phyloP scores from a whole-genome alignment of 2,888 invertebrate species.

The Napeogenes sylphis region DNA sequence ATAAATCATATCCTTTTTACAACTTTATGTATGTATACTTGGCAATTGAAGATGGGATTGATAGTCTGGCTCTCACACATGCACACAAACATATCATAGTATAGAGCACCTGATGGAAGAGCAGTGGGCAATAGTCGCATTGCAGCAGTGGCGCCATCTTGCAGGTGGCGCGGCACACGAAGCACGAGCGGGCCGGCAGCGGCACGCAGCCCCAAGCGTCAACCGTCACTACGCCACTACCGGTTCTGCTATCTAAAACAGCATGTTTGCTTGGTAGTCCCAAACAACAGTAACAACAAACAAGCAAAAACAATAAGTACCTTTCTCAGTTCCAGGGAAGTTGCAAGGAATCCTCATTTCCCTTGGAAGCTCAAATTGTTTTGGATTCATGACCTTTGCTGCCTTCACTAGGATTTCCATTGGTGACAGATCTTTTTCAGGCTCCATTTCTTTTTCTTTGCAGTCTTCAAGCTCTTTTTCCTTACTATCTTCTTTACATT shows the following conservation, averaged over 20 bases:
- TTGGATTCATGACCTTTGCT: constrained; percentile 91
- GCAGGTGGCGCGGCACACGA: constrained; percentile 90
- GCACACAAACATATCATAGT: too few species aligned
- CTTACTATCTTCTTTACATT: constrained; percentile 47
- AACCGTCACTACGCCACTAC: constrained; percentile 50
- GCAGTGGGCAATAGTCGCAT: constrained; percentile 95
- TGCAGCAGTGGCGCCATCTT: constrained; percentile 89
- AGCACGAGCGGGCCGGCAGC: constrained; percentile 89
- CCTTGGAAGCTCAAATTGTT: constrained; percentile 91
- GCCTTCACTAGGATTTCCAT: constrained; percentile 89
- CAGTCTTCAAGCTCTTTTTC: constrained; percentile 38
- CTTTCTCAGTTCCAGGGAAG: constrained; percentile 90
- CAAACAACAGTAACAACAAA: too few species aligned
- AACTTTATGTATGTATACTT: too few species aligned
- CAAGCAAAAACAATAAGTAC: constrained; percentile 49
- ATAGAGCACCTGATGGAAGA: constrained; percentile 84
- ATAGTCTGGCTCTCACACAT: not conserved
- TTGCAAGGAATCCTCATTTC: constrained; percentile 86
- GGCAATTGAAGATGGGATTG: too few species aligned
- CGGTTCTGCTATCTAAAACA: constrained; percentile 50
- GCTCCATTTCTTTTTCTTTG: constrained; percentile 37
- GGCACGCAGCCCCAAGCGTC: constrained; percentile 82
- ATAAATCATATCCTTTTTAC: not conserved
- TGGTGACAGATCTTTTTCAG: constrained; percentile 66
- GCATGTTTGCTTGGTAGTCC: not conserved